phyloP scores from a whole-genome alignment of 2,797 vertebrate species.

The Merluccius polli region DNA sequence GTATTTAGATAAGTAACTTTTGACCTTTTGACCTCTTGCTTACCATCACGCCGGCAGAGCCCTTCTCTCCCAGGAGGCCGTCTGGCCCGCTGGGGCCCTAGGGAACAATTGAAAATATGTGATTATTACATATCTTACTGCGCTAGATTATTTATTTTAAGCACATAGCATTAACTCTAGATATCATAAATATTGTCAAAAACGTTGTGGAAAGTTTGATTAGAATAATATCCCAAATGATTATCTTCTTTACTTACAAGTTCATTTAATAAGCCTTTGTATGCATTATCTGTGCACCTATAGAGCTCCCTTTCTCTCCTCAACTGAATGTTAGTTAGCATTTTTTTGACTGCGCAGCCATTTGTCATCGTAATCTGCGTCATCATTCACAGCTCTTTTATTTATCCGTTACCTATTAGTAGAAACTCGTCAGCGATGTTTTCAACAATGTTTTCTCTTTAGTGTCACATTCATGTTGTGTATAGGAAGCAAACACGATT shows the following conservation, averaged over 20 bases:
- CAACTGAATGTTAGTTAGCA: not conserved
- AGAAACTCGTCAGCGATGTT: not conserved
- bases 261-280: no score
- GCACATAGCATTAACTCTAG: constrained; percentile 41
- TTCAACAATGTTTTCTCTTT: not conserved
- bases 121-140: constrained; percentile 21
- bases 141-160: constrained; percentile 29
- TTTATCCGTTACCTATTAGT: not conserved
- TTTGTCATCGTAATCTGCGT: not conserved
- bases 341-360: not conserved
- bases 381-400: no score
- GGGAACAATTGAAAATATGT: constrained; percentile 7
- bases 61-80: constrained; percentile 61
- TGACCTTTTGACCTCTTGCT: constrained; percentile 25
- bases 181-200: no score
- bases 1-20: not conserved
- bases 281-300: no score
- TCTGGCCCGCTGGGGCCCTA: constrained; percentile 70
- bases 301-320: no score
- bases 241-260: no score
- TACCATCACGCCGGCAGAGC: constrained; percentile 65
- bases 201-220: no score
- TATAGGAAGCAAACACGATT: not conserved
- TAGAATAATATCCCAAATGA: no score
- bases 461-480: not conserved